These are phyloP conservation scores for Salvelinus namaycush DNA, from an alignment of 2,113 vertebrate species.

Conservation along the genomic window DNA sequence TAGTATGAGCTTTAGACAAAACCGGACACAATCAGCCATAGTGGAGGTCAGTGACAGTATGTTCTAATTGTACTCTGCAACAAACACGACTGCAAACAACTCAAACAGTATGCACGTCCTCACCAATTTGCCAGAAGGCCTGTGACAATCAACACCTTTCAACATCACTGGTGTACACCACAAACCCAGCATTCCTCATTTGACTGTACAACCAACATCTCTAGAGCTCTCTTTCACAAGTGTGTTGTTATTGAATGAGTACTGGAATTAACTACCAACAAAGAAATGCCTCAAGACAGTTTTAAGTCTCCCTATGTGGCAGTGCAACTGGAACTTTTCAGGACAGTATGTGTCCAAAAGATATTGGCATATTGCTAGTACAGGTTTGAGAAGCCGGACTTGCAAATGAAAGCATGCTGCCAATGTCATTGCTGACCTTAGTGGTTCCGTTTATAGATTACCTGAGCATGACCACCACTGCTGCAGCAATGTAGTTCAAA, in stretches of 20 bases:
- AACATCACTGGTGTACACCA: not conserved
- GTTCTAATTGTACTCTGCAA: not conserved
- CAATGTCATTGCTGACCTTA: conserved; percentile 5
- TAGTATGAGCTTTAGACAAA: not conserved
- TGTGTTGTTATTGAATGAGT: too few species aligned
- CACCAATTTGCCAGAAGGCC: too few species aligned
- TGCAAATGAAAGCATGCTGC: not conserved
- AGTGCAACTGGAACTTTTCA: too few species aligned
- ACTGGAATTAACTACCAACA: not conserved
- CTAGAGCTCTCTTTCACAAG: not conserved
- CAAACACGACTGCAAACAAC: too few species aligned
- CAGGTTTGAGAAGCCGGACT: too few species aligned
- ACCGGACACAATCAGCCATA: not conserved
- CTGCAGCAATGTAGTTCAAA: not conserved
- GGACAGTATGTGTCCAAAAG: too few species aligned
- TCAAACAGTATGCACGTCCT: too few species aligned
- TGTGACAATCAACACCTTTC: not conserved
- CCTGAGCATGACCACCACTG: not conserved
- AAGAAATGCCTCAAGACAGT: not conserved
- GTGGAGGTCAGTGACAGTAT: not conserved
- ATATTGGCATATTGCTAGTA: too few species aligned
- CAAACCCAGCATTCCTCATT: not conserved
- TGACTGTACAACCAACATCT: not conserved
- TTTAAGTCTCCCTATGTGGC: not conserved
- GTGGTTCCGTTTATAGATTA: not conserved